Base-by-base conservation (phyloP, 1,140 invertebrate genomes). In the Patella vulgata region DNA sequence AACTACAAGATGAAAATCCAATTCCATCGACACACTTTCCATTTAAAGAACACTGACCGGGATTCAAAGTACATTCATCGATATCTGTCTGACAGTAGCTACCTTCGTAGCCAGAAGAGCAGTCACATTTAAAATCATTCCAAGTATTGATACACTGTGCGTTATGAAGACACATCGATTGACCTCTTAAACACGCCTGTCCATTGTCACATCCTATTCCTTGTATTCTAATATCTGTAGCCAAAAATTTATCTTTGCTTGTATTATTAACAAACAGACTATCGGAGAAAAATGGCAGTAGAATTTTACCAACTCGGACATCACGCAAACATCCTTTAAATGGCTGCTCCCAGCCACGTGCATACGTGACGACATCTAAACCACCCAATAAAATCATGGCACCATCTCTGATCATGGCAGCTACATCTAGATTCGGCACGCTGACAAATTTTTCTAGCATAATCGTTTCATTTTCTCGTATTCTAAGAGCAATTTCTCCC, bases 1-100 rank as follows among this genome's bases (percentile, higher is more conserved):
- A 99, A 82, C 91, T 90, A 86, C 97, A 99, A 27, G 90, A 87
- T 84, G 96, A 97, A 80, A 92, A 91, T 81, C 96, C 94, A 68
- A 95, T 88, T 33, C 92, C 92, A 85, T 98, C 95, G 63, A 96
- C 88, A 71, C 96, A 98, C 0, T 91, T 92, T 0, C 93, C 95
- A 33, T 40, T 53, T 1, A 28, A 25, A 0, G 36, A 36, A 2
- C 54, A 46, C 0, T 88, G 87, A 36, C 6, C 14, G 5, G 33
- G 33, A n/a, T n/a, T n/a, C n/a, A n/a, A n/a, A n/a, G n/a, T n/a
- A 81, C 96, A 99, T 51, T 92, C 92, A 0, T 90, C 87, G 33
- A 89, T 85, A 75, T 95, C 94, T 67, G 94, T 91, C 0, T 92
- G 90, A 83, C 96, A 99, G 0, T 95, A 95, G 0, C 89, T 84